Evolutionary conservation across 1,140 invertebrate species (phyloP).

Genomic region (Apocrypta bakeri): DNA sequence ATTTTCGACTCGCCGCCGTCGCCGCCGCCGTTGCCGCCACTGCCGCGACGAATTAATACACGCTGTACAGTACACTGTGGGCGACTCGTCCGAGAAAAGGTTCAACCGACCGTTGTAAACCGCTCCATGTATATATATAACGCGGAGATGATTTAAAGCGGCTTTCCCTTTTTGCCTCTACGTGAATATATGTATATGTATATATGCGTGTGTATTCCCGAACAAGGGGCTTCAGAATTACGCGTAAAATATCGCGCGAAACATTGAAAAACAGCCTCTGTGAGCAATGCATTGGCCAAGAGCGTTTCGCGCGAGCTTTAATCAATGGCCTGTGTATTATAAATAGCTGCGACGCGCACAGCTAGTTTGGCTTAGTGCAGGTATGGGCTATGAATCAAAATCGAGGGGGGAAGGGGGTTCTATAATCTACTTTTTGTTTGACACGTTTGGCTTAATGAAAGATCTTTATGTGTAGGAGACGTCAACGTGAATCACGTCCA

Average conservation of each 20-base stretch:
- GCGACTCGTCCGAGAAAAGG: conserved; percentile 2
- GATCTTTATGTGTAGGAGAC: background rate
- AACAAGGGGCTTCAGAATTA: conserved; percentile 21
- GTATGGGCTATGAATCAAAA: background rate
- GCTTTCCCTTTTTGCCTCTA: conserved; percentile 26
- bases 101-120: background rate
- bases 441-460: background rate
- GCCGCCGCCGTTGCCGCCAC: too few relatives aligned
- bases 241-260: conserved; percentile 39
- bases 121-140: background rate
- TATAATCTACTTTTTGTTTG: background rate
- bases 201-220: background rate
- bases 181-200: background rate
- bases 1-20: conserved; percentile 22
- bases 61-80: background rate
- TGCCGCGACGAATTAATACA: conserved; percentile 30
- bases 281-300: background rate
- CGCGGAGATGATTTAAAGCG: conserved; percentile 41
- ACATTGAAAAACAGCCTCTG: conserved; percentile 13
- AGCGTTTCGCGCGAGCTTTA: background rate
- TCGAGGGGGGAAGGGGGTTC: too few relatives aligned
- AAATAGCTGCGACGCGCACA: background rate
- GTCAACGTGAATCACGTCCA: too few relatives aligned
- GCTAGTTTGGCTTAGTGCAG: too few relatives aligned
- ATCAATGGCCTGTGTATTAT: background rate